Conservation (phyloP, 1,140 invertebrate species). For the Diuraphis noxia region DNA sequence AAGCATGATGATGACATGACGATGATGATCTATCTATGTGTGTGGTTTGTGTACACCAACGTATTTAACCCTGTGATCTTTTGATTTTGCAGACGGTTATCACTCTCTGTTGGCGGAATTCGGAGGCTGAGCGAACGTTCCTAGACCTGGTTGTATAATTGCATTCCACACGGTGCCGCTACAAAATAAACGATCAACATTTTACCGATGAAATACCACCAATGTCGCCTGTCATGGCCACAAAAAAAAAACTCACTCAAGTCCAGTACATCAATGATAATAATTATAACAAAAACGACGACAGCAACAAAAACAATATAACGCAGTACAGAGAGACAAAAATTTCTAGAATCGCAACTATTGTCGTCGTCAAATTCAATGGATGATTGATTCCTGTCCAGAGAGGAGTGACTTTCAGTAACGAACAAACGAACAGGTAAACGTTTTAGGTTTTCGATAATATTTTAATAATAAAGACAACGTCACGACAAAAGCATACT, state of each 20-base stretch:
- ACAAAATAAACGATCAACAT: constrained; percentile 21
- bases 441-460: not conserved
- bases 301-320: not conserved
- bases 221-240: not conserved
- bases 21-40: not conserved
- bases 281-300: not conserved
- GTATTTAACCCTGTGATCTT: not conserved
- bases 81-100: not conserved
- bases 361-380: not conserved
- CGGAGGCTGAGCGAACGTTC: not conserved
- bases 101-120: not conserved
- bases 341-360: not conserved
- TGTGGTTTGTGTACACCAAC: not conserved
- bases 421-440: not conserved
- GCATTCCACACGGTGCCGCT: not conserved
- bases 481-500: not conserved
- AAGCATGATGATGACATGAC: not conserved
- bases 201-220: not conserved
- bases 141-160: not conserved
- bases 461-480: not conserved
- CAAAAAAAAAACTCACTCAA: not conserved
- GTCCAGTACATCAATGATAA: not conserved
- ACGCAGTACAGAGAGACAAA: not conserved
- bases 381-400: not conserved
- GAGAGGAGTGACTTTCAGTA: not conserved